Evolutionary conservation across 2,888 invertebrate species (phyloP).

Genomic region (Aphidoletes aphidimyza): DNA sequence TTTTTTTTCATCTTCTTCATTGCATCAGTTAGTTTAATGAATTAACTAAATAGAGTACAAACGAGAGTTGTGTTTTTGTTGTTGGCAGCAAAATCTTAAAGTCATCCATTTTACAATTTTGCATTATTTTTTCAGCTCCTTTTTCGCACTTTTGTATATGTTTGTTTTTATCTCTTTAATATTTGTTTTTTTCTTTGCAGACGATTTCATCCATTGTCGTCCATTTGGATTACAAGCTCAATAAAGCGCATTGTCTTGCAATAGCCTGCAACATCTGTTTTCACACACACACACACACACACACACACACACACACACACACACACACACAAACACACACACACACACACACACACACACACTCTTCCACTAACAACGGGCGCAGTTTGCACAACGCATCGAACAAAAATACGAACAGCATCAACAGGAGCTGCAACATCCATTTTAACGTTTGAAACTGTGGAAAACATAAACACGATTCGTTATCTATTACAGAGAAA

Average conservation of each 20-base stretch:
- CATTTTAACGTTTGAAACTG: neutral
- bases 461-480: neutral
- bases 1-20: no score
- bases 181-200: conserved; percentile 21
- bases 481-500: conserved; percentile 5
- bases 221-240: conserved; percentile 44
- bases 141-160: neutral
- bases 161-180: conserved; percentile 39
- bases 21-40: neutral
- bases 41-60: conserved; percentile 39
- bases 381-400: neutral
- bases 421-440: neutral
- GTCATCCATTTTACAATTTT: no score
- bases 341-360: neutral
- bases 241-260: conserved; percentile 23
- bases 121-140: no score
- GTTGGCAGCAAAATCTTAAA: neutral
- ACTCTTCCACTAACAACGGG: no score
- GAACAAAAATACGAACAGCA: neutral
- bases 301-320: neutral
- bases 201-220: conserved; percentile 38
- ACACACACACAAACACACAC: neutral
- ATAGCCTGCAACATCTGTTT: conserved; percentile 40
- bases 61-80: conserved; percentile 15
- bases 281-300: neutral